These are phyloP conservation scores for Ctenicera cuprea DNA, from an alignment of 2,888 invertebrate genomes.

Conservation along the genomic window DNA sequence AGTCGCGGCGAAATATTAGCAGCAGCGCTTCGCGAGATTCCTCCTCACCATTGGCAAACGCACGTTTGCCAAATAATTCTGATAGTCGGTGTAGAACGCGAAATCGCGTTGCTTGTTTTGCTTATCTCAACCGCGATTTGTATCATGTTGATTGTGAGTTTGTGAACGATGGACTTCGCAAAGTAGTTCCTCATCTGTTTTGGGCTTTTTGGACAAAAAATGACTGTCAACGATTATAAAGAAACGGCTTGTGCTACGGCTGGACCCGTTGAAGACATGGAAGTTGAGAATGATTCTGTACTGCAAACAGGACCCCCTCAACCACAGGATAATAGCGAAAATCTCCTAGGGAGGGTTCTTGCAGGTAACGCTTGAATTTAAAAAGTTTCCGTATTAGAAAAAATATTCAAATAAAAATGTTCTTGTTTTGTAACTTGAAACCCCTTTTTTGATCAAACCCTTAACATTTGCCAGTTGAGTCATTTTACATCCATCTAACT, in stretches of 20 bases:
- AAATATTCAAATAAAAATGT: not conserved
- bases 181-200: conserved; percentile 9
- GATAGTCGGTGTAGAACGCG: conserved; percentile 13
- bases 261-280: conserved; percentile 69
- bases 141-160: conserved; percentile 35
- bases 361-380: conserved; percentile 73
- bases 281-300: conserved; percentile 62
- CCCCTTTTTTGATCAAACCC: conserved; percentile 1
- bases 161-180: not conserved
- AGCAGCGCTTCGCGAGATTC: conserved; percentile 49
- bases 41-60: conserved; percentile 42
- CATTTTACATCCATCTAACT: conserved; percentile 3
- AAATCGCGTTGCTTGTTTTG: conserved; percentile 26
- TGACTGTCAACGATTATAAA: conserved; percentile 77
- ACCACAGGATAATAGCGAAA: conserved; percentile 70
- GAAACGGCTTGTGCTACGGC: conserved; percentile 73
- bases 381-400: not conserved
- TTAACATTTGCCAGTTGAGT: no score
- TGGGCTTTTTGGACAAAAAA: conserved; percentile 57
- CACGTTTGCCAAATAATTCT: conserved; percentile 45
- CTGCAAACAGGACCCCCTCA: conserved; percentile 62
- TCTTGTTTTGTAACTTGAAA: not conserved
- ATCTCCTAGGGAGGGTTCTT: conserved; percentile 76
- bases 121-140: conserved; percentile 19
- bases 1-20: conserved; percentile 60